Percentiles rank a stretch among this genome's conserved stretches.
phyloP scores from a whole-genome alignment of 1,140 invertebrate species.

The Lasioglossum albipes region DNA sequence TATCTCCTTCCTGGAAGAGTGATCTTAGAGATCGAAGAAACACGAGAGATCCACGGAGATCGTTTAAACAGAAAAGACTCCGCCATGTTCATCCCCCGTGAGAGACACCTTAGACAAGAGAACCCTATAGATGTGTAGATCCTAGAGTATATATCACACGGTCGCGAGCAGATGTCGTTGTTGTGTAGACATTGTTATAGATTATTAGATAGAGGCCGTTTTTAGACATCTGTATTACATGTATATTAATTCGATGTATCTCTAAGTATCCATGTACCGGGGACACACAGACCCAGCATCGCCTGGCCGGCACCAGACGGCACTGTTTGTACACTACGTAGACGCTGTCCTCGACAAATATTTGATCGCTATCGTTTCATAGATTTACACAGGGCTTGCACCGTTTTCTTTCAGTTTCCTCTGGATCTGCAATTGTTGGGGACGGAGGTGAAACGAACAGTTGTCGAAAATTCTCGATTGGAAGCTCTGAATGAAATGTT shows the following conservation, averaged over 20 bases:
- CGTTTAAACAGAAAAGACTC: background rate
- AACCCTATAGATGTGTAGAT: constrained; percentile 59
- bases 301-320: too few relatives aligned
- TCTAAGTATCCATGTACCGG: background rate
- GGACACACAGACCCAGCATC: background rate
- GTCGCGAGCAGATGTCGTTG: constrained; percentile 54
- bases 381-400: too few relatives aligned
- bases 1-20: background rate
- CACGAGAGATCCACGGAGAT: too few relatives aligned
- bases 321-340: background rate
- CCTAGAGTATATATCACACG: constrained; percentile 47
- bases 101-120: constrained; percentile 59
- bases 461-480: too few relatives aligned
- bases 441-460: too few relatives aligned
- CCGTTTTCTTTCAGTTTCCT: too few relatives aligned
- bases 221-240: constrained; percentile 17
- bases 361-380: too few relatives aligned
- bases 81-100: constrained; percentile 56
- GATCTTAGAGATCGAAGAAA: background rate
- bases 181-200: constrained; percentile 55
- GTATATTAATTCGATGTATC: constrained; percentile 17
- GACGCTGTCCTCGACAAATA: too few relatives aligned
- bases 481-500: too few relatives aligned
- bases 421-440: too few relatives aligned
- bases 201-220: constrained; percentile 37